phyloP scores from a whole-genome alignment of 2,888 invertebrate genomes.

The Spilosoma lubricipeda region DNA sequence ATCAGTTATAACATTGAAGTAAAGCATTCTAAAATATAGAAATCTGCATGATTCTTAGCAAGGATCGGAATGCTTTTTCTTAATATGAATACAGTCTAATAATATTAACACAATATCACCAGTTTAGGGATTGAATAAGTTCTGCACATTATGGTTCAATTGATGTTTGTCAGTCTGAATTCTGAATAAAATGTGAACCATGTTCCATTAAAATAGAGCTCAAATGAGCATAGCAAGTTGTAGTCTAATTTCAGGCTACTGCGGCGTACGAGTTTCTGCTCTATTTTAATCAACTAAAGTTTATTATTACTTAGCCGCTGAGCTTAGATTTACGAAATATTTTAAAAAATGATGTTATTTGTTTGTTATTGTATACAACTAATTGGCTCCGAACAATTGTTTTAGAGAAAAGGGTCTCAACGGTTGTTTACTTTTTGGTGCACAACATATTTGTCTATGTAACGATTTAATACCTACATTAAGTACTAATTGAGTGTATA shows the following conservation, averaged over 20 bases:
- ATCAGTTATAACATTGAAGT: no score
- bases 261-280: not conserved
- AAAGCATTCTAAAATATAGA: not conserved
- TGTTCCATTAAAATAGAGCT: not conserved
- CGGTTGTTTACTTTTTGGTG: not conserved
- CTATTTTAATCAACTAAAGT: no score
- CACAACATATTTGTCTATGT: slow-evolving; percentile 2
- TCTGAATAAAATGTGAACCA: not conserved
- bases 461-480: not conserved
- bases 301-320: no score
- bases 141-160: not conserved
- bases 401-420: not conserved
- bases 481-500: not conserved
- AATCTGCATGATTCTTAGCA: no score
- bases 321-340: no score
- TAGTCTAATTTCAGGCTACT: not conserved
- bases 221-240: not conserved
- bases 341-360: no score
- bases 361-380: not conserved
- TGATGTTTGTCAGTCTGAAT: not conserved
- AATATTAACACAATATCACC: no score
- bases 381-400: not conserved
- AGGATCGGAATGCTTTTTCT: not conserved
- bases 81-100: not conserved
- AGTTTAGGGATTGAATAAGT: not conserved